Evolutionary conservation across 1,140 invertebrate genomes (phyloP).

Genomic region (Brachionus asplanchnoidis): DNA sequence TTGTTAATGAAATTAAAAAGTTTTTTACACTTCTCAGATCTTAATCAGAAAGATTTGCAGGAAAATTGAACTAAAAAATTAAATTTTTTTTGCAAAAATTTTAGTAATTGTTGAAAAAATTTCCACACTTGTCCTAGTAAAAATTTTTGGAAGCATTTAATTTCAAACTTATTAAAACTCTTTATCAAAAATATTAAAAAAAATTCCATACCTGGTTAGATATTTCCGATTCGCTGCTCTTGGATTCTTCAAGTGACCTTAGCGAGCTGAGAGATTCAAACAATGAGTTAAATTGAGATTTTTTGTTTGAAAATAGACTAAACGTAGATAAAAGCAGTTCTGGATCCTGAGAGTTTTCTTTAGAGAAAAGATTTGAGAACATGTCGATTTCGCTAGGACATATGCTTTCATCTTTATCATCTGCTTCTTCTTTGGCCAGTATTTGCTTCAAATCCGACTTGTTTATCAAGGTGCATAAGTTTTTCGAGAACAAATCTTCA

Average conservation of each 20-base stretch:
- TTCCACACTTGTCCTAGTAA: too few species aligned
- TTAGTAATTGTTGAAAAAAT: too few species aligned
- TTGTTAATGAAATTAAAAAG: too few species aligned
- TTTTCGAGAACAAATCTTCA: conserved; percentile 12
- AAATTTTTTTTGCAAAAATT: too few species aligned
- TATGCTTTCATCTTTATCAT: not conserved
- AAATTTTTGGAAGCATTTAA: too few species aligned
- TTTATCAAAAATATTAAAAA: not conserved
- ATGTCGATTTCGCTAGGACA: not conserved
- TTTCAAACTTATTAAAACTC: too few species aligned
- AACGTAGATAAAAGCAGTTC: not conserved
- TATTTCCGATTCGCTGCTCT: not conserved
- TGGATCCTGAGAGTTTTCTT: conserved; percentile 9
- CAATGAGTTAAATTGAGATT: conserved; percentile 1
- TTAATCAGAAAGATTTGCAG: too few species aligned
- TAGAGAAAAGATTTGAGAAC: conserved; percentile 29
- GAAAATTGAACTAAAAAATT: too few species aligned
- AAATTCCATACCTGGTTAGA: not conserved
- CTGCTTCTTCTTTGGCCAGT: not conserved
- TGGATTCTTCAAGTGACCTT: not conserved
- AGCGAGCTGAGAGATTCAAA: conserved; percentile 2
- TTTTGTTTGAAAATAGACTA: conserved; percentile 21
- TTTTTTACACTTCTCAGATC: too few species aligned
- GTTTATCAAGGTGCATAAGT: not conserved
- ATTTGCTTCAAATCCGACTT: conserved; percentile 32